Percentiles rank a stretch among this genome's conserved stretches.
Evolutionary conservation across 2,888 invertebrate species (phyloP).

Genomic region (Cryptus armator): DNA sequence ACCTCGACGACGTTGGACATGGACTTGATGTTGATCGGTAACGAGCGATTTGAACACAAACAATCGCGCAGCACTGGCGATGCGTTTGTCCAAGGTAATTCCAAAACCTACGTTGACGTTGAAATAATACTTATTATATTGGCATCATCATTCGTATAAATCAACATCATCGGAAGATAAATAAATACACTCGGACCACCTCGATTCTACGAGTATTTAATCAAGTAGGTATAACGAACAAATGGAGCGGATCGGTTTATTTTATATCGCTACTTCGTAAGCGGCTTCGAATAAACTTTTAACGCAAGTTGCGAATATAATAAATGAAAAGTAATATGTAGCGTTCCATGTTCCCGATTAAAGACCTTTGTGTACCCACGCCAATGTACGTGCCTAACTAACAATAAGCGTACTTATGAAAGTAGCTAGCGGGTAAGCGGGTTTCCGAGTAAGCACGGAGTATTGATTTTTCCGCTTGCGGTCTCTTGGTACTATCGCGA

Average conservation of each 20-base stretch:
- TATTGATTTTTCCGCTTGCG: constrained; percentile 62
- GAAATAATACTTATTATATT: background rate
- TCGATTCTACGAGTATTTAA: too few species aligned
- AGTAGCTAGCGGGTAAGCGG: constrained; percentile 58
- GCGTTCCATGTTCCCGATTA: constrained; percentile 4
- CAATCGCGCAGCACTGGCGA: constrained; percentile 92
- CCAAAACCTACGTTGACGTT: constrained; percentile 88
- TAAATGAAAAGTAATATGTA: background rate
- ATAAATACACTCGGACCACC: too few species aligned
- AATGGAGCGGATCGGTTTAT: background rate
- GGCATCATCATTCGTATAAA: background rate
- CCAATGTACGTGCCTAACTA: constrained; percentile 62
- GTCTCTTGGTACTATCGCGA: constrained; percentile 28
- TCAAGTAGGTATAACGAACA: too few species aligned
- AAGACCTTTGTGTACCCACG: constrained; percentile 23
- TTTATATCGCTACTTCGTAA: background rate
- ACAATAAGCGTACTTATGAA: constrained; percentile 67
- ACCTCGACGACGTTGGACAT: constrained; percentile 92
- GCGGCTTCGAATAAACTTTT: background rate
- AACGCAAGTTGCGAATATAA: background rate
- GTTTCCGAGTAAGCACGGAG: constrained; percentile 64
- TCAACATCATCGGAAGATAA: too few species aligned
- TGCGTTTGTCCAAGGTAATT: constrained; percentile 91
- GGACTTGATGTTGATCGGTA: constrained; percentile 92
- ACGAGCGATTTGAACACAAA: constrained; percentile 89